Percentiles rank a stretch among this genome's conserved stretches.
phyloP scores from a whole-genome alignment of 2,888 invertebrate species.

The Xanthostigma xanthostigma region DNA sequence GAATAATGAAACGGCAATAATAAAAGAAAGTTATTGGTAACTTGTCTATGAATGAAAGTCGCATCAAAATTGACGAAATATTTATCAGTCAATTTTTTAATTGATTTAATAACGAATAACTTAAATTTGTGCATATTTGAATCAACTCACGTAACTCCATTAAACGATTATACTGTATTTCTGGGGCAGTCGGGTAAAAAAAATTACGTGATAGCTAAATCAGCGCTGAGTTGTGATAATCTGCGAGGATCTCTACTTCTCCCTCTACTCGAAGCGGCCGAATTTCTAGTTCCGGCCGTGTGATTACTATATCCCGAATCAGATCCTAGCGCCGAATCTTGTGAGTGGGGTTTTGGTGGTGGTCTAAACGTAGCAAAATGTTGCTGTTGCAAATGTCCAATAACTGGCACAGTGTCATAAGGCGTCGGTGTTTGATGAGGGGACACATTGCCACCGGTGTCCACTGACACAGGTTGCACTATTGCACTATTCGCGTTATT shows the following conservation, averaged over 20 bases:
- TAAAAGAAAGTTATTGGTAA: no score
- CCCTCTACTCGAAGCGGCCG: conserved; percentile 22
- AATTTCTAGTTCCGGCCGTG: conserved; percentile 40
- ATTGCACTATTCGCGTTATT: conserved; percentile 19
- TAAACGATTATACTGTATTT: no score
- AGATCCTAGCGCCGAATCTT: conserved; percentile 67
- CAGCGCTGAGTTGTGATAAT: conserved; percentile 29
- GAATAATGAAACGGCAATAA: no score
- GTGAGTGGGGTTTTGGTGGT: conserved; percentile 47
- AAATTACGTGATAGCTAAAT: conserved; percentile 25
- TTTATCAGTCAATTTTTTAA: no score
- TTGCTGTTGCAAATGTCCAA: conserved; percentile 32
- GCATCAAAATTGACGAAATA: no score
- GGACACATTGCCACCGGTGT: conserved; percentile 26
- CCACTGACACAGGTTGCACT: conserved; percentile 19
- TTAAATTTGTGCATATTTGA: no score
- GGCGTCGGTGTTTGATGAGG: conserved; percentile 24
- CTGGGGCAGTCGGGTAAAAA: no score
- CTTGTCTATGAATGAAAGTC: no score
- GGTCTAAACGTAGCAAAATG: conserved; percentile 38
- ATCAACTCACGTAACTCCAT: no score
- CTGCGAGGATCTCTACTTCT: conserved; percentile 24
- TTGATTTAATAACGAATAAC: no score
- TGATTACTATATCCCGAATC: conserved; percentile 78
- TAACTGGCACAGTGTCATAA: conserved; percentile 55